Base-by-base conservation (phyloP, 2,888 invertebrate species). In the Conchocele bisecta region DNA sequence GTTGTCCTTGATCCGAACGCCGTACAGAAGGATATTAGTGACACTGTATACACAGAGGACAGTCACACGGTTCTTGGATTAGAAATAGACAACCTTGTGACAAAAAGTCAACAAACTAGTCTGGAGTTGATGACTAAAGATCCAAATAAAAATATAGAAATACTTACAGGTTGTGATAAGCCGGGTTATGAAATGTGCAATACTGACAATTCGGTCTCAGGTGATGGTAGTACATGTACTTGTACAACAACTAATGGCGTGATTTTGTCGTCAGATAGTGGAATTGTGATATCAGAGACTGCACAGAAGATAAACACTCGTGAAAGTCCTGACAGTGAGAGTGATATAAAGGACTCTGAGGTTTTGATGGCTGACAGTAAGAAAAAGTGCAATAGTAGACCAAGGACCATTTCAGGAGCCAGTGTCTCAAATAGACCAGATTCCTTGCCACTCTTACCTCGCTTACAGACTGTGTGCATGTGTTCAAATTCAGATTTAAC, bases 181-280 rank as follows among this genome's bases (percentile, higher is more conserved):
- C 20, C 11, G 17, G 35, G 51, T 31, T 22, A 22, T 51, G 35
- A 22, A 11, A 33, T 51, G 51, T 51, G 51, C 33, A 51, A 51
- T 51, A 33, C 51, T n/a, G 51, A 51, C 26, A 51, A 9, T 31
- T 51, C 6, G 7, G 56, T 41, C 20, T 7, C 22, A 7, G 26
- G 56, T 26, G 42, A 56, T 20, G 42, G 26, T 56, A 31, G 51
- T 13, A 50, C 17, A 6, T 17, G 51, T 3, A 51, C 51, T 31
- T 33, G 33, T 31, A 22, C 33, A 61, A 42, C 17, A 39, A 35
- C 33, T 26, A 66, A 71, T 54, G 72, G 69, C 9, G 67, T 65
- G 35, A 84, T 86, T 22, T 81, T 74, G 15, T 72, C 82, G 7
- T 86, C 86, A 28, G 87, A 87, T 69, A 86, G 85, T 73, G 85